Evolutionary conservation across 2,797 vertebrate species (phyloP), one percentile per base, ranked within the genome.

Genomic region (Urosaurus nigricauda): DNA sequence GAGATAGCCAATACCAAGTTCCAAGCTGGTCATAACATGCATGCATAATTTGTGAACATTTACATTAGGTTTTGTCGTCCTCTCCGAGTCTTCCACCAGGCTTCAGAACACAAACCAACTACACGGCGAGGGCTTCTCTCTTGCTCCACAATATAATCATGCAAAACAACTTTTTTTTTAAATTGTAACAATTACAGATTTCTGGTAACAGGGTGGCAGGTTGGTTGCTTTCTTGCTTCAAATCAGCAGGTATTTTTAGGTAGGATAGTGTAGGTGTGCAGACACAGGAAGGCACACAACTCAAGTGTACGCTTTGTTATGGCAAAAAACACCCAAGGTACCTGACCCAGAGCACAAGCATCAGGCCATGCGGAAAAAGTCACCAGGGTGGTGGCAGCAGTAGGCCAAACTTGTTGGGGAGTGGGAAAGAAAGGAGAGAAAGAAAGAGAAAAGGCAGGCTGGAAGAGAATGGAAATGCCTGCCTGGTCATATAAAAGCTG

Each of bases 31-130:
- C 96, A 97, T 86, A 97, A 98, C 98, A 98, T 96, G 97, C 98
- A 98, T 97, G 98, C 97, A 98, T 98, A 98, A 89, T 98, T 98
- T 94, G 98, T 98, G 98, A 96, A 98, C 98, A 98, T 96, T 97
- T 98, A 98, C 97, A 98, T 97, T 89, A 98, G 97, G 95, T 94
- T 89, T 95, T 94, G 87, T 95, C 91, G 84, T 94, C 92, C 92
- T 86, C 94, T 40, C 24, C 51, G 95, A 96, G 95, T 96, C 96
- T 96, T 95, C 95, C 95, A 94, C 92, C 93, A 91, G 94, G 92
- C 95, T 78, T 92, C 21, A 88, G 82, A 40, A 84, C 90, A 88
- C 89, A 43, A 65, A 68, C 92, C 83, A 17, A 89, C 58, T 86
- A 89, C 53, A 35, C 71, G 78, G 90, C 88, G 86, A 92, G 92